Conservation (phyloP, 2,113 vertebrate genomes). For the Puntigrus tetrazona region DNA sequence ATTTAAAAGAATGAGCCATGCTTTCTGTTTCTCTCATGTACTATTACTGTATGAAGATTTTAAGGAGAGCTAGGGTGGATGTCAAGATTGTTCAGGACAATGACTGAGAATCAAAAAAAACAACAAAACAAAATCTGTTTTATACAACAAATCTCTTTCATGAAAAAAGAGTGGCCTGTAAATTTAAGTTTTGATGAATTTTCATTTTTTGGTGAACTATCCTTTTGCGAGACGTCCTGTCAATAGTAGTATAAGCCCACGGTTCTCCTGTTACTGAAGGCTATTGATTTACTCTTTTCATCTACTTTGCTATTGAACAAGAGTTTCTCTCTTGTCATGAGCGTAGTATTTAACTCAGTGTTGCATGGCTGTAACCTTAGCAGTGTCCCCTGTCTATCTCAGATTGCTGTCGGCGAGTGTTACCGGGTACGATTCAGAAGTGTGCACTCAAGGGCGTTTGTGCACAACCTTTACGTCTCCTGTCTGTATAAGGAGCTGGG, state of each 20-base stretch:
- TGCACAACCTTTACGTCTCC: conserved; percentile 71
- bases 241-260: neutral
- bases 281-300: conserved; percentile 23
- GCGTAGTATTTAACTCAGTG: neutral
- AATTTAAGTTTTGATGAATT: neutral
- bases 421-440: conserved; percentile 66
- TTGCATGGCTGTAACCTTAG: neutral
- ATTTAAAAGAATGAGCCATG: neutral
- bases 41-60: neutral
- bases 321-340: neutral
- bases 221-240: neutral
- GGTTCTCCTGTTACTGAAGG: conserved; percentile 9
- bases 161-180: neutral
- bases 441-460: conserved; percentile 64
- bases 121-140: too few relatives aligned
- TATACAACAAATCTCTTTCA: too few relatives aligned
- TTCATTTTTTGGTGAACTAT: neutral
- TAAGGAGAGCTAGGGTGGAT: neutral
- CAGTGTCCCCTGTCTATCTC: neutral
- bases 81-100: neutral
- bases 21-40: neutral
- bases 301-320: neutral
- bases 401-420: conserved; percentile 78
- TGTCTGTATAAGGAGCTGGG: conserved; percentile 83
- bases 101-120: too few relatives aligned